phyloP scores from a whole-genome alignment of 1,140 invertebrate species.

The Trichomalopsis sarcophagae region DNA sequence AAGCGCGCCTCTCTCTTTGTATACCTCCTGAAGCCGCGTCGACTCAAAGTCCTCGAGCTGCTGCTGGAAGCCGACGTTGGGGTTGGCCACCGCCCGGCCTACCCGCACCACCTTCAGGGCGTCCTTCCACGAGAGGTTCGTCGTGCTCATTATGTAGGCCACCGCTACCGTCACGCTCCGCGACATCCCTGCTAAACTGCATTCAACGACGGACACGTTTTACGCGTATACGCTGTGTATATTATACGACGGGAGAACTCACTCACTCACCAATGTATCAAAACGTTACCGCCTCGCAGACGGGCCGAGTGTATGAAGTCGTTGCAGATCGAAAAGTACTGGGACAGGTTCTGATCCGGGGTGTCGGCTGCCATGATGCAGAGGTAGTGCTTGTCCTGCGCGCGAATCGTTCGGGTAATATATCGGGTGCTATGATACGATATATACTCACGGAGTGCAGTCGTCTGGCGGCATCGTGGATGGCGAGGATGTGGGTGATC shows the following conservation, averaged over 20 bases:
- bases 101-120: slow-evolving; percentile 94
- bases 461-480: slow-evolving; percentile 93
- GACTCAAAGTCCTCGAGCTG: slow-evolving; percentile 95
- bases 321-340: slow-evolving; percentile 95
- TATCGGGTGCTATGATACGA: no score
- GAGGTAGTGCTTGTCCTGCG: slow-evolving; percentile 94
- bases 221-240: background rate
- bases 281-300: slow-evolving; percentile 90
- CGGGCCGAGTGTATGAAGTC: slow-evolving; percentile 96
- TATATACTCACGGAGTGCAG: slow-evolving; percentile 88
- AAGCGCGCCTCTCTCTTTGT: slow-evolving; percentile 48
- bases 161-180: slow-evolving; percentile 95
- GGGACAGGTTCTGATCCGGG: slow-evolving; percentile 93
- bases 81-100: slow-evolving; percentile 93
- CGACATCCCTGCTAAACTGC: slow-evolving; percentile 95
- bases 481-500: slow-evolving; percentile 96
- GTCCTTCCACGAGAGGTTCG: slow-evolving; percentile 93
- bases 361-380: slow-evolving; percentile 95
- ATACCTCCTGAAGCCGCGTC: slow-evolving; percentile 85
- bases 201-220: background rate
- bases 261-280: slow-evolving; percentile 90
- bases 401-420: background rate
- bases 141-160: slow-evolving; percentile 96
- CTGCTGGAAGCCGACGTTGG: slow-evolving; percentile 95
- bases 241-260: background rate